Conservation (phyloP, 1,140 invertebrate species). For the Bombus cullumanus region DNA sequence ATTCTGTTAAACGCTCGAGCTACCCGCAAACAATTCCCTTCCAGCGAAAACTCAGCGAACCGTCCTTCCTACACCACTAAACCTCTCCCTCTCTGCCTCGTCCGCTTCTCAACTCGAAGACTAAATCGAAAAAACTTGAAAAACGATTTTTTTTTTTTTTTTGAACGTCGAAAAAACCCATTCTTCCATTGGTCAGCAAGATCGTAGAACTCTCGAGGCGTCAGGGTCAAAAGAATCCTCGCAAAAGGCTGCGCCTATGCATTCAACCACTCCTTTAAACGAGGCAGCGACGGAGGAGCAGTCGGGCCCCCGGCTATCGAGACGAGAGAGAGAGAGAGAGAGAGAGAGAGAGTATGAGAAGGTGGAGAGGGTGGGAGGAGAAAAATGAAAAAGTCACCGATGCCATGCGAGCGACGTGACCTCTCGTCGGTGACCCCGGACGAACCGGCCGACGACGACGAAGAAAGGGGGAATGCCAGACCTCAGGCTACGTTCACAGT, state of each 20-base stretch:
- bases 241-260: slow-evolving; percentile 38
- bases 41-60: not conserved
- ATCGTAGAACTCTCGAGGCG: not conserved
- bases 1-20: slow-evolving; percentile 12
- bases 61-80: not conserved
- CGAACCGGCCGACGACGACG: slow-evolving; percentile 67
- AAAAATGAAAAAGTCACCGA: slow-evolving; percentile 68
- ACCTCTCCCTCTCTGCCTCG: not conserved
- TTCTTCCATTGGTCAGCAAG: not conserved
- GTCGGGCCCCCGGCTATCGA: slow-evolving; percentile 43
- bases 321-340: slow-evolving; percentile 2
- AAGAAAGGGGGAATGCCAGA: slow-evolving; percentile 63
- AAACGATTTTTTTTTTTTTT: too few species aligned
- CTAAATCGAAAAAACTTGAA: not conserved
- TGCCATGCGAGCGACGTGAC: slow-evolving; percentile 74
- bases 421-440: slow-evolving; percentile 71
- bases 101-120: not conserved
- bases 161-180: too few species aligned
- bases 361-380: slow-evolving; percentile 13
- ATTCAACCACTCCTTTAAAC: slow-evolving; percentile 62
- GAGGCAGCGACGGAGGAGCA: slow-evolving; percentile 41
- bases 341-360: slow-evolving; percentile 28
- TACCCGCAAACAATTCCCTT: not conserved
- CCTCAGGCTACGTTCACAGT: slow-evolving; percentile 66
- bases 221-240: slow-evolving; percentile 9